Conservation (phyloP, 2,888 invertebrate species). For the Ptychoptera contaminata region DNA sequence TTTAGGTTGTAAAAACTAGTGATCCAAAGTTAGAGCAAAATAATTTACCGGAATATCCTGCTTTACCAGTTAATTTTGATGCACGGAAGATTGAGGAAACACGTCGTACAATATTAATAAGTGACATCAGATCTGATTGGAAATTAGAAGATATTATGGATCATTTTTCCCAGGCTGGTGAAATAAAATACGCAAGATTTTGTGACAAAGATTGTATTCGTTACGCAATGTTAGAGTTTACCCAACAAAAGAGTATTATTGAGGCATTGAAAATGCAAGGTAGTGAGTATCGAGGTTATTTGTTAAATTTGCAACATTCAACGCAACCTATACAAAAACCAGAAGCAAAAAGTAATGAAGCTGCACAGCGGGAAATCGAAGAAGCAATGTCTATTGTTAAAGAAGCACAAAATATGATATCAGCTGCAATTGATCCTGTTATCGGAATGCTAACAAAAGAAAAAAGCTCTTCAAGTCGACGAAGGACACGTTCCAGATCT, state of each 20-base stretch:
- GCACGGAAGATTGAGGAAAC: conserved; percentile 89
- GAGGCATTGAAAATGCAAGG: conserved; percentile 78
- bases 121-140: conserved; percentile 56
- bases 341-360: conserved; percentile 88
- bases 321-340: conserved; percentile 84
- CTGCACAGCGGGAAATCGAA: conserved; percentile 88
- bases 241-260: conserved; percentile 77
- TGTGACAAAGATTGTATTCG: conserved; percentile 67
- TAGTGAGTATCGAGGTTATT: conserved; percentile 53
- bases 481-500: conserved; percentile 24
- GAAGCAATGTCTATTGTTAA: conserved; percentile 94
- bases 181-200: conserved; percentile 88
- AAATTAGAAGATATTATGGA: conserved; percentile 76
- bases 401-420: conserved; percentile 88
- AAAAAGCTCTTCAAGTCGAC: conserved; percentile 44
- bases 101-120: conserved; percentile 75
- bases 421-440: conserved; percentile 84
- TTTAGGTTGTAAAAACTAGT: conserved; percentile 60
- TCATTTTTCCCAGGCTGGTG: conserved; percentile 73
- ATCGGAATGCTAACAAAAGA: conserved; percentile 77
- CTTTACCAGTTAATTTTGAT: conserved; percentile 74
- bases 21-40: conserved; percentile 75
- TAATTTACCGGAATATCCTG: conserved; percentile 81
- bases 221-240: conserved; percentile 84
- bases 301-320: conserved; percentile 66